A percentile compares a stretch with the other conserved stretches of the same genome.
Evolutionary conservation across 2,797 vertebrate genomes (phyloP).

Genomic region (Xenops minutus): DNA sequence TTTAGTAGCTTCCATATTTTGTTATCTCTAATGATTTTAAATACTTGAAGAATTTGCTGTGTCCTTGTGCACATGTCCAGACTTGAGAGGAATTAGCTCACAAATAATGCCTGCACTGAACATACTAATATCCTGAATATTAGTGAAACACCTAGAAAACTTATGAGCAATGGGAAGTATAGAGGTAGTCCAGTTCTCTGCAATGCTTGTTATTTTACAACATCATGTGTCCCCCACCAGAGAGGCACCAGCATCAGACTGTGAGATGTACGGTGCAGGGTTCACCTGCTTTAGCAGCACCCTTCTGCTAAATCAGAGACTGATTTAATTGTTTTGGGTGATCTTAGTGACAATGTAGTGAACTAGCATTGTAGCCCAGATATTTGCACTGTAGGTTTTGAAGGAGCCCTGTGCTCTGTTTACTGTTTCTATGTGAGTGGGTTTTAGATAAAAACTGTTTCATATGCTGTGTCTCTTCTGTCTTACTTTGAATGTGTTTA

Average conservation of each 20-base stretch:
- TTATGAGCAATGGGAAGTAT: not conserved
- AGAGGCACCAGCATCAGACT: not conserved
- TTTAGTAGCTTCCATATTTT: not conserved
- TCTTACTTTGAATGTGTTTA: not conserved
- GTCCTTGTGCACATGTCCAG: not conserved
- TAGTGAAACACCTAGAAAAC: not conserved
- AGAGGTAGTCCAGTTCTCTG: not conserved
- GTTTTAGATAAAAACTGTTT: not conserved
- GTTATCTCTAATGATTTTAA: not conserved
- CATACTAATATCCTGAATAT: not conserved
- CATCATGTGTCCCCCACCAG: fast-evolving
- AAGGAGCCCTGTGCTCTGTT: not conserved
- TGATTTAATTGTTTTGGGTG: not conserved
- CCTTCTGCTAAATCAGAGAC: not conserved
- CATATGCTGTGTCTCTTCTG: not conserved
- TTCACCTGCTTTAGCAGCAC: not conserved
- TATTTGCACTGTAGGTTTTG: not conserved
- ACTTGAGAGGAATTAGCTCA: not conserved
- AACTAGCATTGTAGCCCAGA: not conserved
- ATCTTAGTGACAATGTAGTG: not conserved
- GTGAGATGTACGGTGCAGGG: not conserved
- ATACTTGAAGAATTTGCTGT: not conserved
- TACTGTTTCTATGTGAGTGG: not conserved
- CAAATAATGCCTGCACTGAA: not conserved
- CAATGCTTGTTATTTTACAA: not conserved